Evolutionary conservation across 2,113 vertebrate species (phyloP).

Genomic region (Antigone vipio): DNA sequence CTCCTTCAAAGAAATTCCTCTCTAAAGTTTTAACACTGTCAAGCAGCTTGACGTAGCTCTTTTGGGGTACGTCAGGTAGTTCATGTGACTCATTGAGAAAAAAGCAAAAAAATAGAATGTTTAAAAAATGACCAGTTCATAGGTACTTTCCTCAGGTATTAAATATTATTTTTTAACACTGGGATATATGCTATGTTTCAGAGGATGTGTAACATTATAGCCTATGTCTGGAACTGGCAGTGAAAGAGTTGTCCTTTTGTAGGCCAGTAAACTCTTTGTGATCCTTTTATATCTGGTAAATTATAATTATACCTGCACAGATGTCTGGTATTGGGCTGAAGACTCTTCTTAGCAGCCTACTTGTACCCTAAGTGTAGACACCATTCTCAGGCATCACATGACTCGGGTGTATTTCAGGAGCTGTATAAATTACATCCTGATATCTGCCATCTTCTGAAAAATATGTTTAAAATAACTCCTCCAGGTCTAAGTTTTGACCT

Average conservation of each 20-base stretch:
- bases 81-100: neutral
- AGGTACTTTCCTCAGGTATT: neutral
- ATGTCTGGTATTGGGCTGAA: neutral
- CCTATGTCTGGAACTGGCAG: neutral
- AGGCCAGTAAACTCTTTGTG: neutral
- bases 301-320: neutral
- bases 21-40: neutral
- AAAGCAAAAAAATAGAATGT: neutral
- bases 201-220: neutral
- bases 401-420: neutral
- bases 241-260: neutral
- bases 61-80: rapidly evolving
- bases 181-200: neutral
- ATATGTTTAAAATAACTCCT: neutral
- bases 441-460: neutral
- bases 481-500: neutral
- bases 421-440: neutral
- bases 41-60: neutral
- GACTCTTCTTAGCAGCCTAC: neutral
- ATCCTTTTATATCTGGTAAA: neutral
- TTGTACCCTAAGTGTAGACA: neutral
- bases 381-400: neutral
- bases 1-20: neutral
- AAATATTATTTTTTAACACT: neutral
- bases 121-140: neutral